phyloP scores from a whole-genome alignment of 2,888 invertebrate genomes.

The Lamproptera curius region DNA sequence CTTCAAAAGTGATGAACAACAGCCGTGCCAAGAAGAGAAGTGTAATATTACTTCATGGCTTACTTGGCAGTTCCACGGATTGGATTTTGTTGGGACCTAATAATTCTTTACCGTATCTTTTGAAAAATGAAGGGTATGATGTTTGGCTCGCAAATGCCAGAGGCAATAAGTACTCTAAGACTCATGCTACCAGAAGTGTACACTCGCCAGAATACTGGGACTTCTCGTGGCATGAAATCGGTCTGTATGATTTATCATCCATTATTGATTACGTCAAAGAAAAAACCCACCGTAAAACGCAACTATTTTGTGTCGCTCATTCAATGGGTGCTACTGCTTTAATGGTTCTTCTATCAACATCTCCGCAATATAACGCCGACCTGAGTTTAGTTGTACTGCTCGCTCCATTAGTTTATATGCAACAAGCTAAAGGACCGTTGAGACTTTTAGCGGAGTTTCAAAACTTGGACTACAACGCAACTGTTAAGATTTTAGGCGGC shows the following conservation, averaged over 20 bases:
- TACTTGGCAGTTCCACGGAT: slow-evolving; percentile 45
- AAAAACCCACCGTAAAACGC: slow-evolving; percentile 23
- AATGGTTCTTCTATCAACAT: slow-evolving; percentile 38
- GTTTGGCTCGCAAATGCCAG: slow-evolving; percentile 75
- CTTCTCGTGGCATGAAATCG: slow-evolving; percentile 53
- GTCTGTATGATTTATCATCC: slow-evolving; percentile 41
- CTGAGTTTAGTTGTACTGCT: slow-evolving; percentile 39
- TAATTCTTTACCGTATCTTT: slow-evolving; percentile 39
- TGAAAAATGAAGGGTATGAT: slow-evolving; percentile 73
- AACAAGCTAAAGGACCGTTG: slow-evolving; percentile 40
- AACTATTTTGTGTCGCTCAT: slow-evolving; percentile 42
- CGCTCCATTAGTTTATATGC: slow-evolving; percentile 46
- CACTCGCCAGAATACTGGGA: slow-evolving; percentile 39
- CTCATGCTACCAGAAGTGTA: slow-evolving; percentile 26
- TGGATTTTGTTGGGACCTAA: slow-evolving; percentile 43
- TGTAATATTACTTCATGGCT: slow-evolving; percentile 42
- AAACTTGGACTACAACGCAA: slow-evolving; percentile 24
- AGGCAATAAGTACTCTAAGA: slow-evolving; percentile 45
- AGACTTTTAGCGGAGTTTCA: slow-evolving; percentile 35
- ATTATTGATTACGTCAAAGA: slow-evolving; percentile 38
- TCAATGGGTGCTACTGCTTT: slow-evolving; percentile 47
- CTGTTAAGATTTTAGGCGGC: slow-evolving; percentile 31
- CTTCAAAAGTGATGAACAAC: slow-evolving; percentile 11
- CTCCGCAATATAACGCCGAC: slow-evolving; percentile 37
- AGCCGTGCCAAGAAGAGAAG: slow-evolving; percentile 20